Conservation (phyloP, 1,140 invertebrate species). For the Ruditapes philippinarum region DNA sequence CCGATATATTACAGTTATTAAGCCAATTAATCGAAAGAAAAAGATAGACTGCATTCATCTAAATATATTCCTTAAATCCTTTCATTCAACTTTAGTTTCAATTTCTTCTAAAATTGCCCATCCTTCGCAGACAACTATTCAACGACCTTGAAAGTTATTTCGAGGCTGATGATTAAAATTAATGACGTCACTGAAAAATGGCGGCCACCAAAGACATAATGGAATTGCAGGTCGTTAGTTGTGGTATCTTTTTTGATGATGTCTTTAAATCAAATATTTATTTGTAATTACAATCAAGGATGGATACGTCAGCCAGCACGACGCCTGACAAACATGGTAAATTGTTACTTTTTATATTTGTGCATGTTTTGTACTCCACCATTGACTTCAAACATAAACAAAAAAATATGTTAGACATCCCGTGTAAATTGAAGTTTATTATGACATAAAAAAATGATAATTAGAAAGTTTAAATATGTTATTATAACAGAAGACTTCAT, state of each 20-base stretch:
- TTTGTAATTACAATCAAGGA: neutral
- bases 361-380: too few relatives aligned
- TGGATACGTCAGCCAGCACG: conserved; percentile 48
- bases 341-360: too few relatives aligned
- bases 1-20: too few relatives aligned
- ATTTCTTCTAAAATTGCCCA: neutral
- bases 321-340: conserved; percentile 58
- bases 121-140: neutral
- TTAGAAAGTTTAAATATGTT: too few relatives aligned
- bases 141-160: conserved; percentile 27
- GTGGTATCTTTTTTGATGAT: neutral
- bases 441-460: too few relatives aligned
- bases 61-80: too few relatives aligned
- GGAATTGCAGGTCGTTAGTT: neutral
- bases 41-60: too few relatives aligned
- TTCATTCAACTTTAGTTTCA: too few relatives aligned
- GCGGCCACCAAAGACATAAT: conserved; percentile 50
- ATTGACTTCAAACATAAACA: neutral
- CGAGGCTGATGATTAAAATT: conserved; percentile 58
- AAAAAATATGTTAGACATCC: too few relatives aligned
- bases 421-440: too few relatives aligned
- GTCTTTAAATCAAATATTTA: neutral
- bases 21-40: too few relatives aligned
- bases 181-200: conserved; percentile 60
- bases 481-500: too few relatives aligned